Evolutionary conservation across 2,888 invertebrate genomes (phyloP), one percentile per base, ranked within the genome.

Genomic region (Himalopsyche tibetana): DNA sequence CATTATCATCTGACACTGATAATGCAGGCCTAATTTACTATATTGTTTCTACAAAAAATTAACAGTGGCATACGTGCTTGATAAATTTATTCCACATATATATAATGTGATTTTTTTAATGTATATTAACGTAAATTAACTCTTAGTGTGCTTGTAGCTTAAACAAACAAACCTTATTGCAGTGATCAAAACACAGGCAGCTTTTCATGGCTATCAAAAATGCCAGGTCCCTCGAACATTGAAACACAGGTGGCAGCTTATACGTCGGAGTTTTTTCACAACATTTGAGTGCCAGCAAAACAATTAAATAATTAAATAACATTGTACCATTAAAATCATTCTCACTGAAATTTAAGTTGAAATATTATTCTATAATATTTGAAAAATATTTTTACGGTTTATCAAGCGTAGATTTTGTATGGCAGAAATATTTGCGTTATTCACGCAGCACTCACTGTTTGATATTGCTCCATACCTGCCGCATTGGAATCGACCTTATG

Each of bases 401-500:
- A 63, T 9, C 19, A 63, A 19, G 3, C 5, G 4, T 63, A 15
- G 51, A 8, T 3, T 51, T 51, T 15, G 15, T 51, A 15, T 51
- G 15, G 3, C 15, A 12, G 28, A 63, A 19, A 2, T 63, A 12
- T 74, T 74, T 74, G 38, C 36, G 51, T 74, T 28, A 38, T 38
- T 11, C 15, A 4, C 4, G 38, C 12, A 36, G 74, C 74, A 38
- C 15, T 74, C 74, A 74, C 28, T 36, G 1, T 36, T 12, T 12
- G 74, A 5, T 28, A 38, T 74, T 11, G 36, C 11, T 28, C 74
- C 74, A 38, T 74, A 74, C 74, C 74, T 74, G 74, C 74, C 74
- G 74, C 74, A 74, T 74, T 74, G 74, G 74, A 74, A 74, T 74
- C 74, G 74, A 74, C 74, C 74, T 74, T 74, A 74, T 15, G 74